These are phyloP conservation scores for Tinea trinotella DNA, from an alignment of 2,888 invertebrate species.

Conservation along the genomic window DNA sequence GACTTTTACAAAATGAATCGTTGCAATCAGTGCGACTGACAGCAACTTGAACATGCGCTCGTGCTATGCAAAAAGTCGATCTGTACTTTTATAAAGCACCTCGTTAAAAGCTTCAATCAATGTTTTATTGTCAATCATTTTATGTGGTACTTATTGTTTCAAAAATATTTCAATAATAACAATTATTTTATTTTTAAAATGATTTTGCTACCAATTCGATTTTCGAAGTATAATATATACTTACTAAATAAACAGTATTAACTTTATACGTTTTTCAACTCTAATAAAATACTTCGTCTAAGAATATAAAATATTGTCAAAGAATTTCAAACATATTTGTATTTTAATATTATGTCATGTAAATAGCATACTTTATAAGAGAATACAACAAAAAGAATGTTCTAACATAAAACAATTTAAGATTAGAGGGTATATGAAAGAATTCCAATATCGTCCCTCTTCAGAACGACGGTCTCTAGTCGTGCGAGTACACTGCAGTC, in stretches of 20 bases:
- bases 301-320: no score
- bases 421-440: slow-evolving; percentile 9
- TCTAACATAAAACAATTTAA: slow-evolving; percentile 3
- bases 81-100: not conserved
- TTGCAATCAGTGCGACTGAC: slow-evolving; percentile 2
- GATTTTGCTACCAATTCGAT: no score
- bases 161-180: no score
- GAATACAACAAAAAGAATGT: not conserved
- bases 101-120: not conserved
- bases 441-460: slow-evolving; percentile 14
- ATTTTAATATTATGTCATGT: not conserved
- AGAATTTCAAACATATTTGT: no score
- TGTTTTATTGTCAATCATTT: not conserved
- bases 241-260: no score
- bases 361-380: not conserved
- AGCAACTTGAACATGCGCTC: not conserved
- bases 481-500: not conserved
- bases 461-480: not conserved
- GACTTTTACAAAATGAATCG: not conserved
- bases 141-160: not conserved
- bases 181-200: no score
- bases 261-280: no score
- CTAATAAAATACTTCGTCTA: no score
- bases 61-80: not conserved
- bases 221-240: no score